Evolutionary conservation across 2,113 vertebrate species (phyloP).

Genomic region (Cebus imitator): DNA sequence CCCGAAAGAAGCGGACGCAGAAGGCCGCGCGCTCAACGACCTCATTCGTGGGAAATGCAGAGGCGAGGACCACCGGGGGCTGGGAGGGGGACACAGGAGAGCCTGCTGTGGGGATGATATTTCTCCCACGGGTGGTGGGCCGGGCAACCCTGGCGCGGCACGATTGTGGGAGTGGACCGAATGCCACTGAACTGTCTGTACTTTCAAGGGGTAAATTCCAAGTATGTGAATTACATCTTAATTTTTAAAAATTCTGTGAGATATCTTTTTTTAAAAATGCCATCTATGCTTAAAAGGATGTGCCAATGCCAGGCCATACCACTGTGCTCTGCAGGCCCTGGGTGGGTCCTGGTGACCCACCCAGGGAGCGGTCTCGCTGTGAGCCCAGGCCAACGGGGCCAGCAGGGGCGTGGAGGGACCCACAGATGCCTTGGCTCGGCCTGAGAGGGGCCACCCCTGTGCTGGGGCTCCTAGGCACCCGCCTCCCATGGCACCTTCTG

Average conservation of each 20-base stretch:
- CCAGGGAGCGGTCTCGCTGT: rapidly evolving
- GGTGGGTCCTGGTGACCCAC: background rate
- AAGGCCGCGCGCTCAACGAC: rapidly evolving
- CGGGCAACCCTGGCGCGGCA: rapidly evolving
- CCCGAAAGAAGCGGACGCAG: no score
- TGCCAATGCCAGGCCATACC: rapidly evolving
- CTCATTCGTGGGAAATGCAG: no score
- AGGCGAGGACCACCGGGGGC: no score
- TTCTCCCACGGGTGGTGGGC: no score
- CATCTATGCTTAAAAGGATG: background rate
- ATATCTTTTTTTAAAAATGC: background rate
- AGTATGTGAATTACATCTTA: background rate
- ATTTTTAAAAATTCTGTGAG: background rate
- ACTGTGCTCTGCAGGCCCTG: background rate
- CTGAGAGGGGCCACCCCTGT: background rate
- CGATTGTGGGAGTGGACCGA: rapidly evolving
- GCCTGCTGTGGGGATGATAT: background rate
- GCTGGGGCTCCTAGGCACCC: background rate
- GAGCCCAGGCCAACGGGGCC: background rate
- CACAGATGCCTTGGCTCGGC: background rate
- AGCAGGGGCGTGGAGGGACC: rapidly evolving
- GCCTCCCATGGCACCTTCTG: background rate
- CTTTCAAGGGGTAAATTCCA: background rate
- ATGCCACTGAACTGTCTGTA: background rate
- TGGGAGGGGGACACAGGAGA: rapidly evolving